Base-by-base conservation (phyloP, 2,113 vertebrate species). In the Catharus bicknelli region DNA sequence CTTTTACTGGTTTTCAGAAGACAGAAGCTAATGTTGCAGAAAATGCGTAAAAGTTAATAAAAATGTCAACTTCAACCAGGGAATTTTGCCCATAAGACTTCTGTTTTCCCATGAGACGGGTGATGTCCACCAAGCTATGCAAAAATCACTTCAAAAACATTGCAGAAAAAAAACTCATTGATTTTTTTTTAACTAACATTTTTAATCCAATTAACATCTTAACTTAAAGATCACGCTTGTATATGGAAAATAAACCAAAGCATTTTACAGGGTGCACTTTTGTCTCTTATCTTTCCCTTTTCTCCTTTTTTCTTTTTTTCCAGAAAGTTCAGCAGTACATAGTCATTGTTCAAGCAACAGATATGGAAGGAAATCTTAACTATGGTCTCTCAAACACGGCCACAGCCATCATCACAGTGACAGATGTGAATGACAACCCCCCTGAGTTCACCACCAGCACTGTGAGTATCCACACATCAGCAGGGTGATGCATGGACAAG, bases 291-390 rank as follows among this genome's bases (percentile, higher is more conserved):
- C 58, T 48, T 55, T 40, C 36, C 17, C 22, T 78, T 38, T 14
- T 26, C 2, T 22, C 42, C 14, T 25, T 22, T 22, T 18, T 19
- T 42, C 16, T 13, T 10, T 16, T 26, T 54, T 22, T 7, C 75
- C 97, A 99, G 99, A 99, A 99, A 98, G 99, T 99, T 63, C 99
- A 99, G 75, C 99, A 99, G 97, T 99, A 99, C 83, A 98, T 98
- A 6, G 98, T 99, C 94, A 99, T 99, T 19, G 95, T 99, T 69
- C 99, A 99, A 97, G 99, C 99, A 90, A 99, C 99, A 0, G 99
- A 99, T 95, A 99, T 99, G 99, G 99, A 99, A 91, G 99, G 99
- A 23, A 99, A 99, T 75, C 96, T 99, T 5, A 99, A 99, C 97
- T 99, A 99, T 2, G 99, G 99, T 54, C 98, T 99, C 81, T 99